These are phyloP conservation scores for Rugalucina vietnamica DNA, from an alignment of 2,888 invertebrate genomes.

Conservation along the genomic window DNA sequence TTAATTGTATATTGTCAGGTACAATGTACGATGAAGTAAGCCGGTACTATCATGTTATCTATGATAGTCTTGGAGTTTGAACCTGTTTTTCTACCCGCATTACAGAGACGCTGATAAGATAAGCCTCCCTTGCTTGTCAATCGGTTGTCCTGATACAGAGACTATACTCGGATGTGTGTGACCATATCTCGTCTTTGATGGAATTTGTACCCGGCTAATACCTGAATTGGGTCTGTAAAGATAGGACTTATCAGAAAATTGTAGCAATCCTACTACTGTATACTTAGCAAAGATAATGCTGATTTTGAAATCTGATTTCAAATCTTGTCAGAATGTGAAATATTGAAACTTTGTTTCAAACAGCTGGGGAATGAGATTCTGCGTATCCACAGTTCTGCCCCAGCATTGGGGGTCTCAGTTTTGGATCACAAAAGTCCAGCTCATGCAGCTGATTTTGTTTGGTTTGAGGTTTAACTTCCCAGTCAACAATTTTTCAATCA, in stretches of 20 bases:
- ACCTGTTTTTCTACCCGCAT: constrained; percentile 17
- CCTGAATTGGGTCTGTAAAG: neutral
- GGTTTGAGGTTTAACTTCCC: too few species aligned
- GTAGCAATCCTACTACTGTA: neutral
- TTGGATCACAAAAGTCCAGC: too few species aligned
- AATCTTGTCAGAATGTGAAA: too few species aligned
- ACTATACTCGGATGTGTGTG: too few species aligned
- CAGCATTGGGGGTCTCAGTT: too few species aligned
- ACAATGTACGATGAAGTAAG: neutral
- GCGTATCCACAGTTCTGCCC: too few species aligned
- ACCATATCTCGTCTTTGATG: neutral
- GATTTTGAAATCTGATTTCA: too few species aligned
- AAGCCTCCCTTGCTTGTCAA: neutral
- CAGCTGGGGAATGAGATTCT: too few species aligned
- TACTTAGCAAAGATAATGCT: too few species aligned
- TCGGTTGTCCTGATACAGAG: neutral
- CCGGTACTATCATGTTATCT: neutral
- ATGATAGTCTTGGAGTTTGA: constrained; percentile 37
- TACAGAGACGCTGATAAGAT: constrained; percentile 10
- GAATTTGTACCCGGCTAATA: neutral
- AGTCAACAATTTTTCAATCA: too few species aligned
- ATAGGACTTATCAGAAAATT: constrained; percentile 1
- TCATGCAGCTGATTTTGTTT: too few species aligned
- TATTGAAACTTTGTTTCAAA: too few species aligned
- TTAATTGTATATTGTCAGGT: neutral